phyloP scores from a whole-genome alignment of 2,113 vertebrate species.

The Onychostruthus taczanowskii region DNA sequence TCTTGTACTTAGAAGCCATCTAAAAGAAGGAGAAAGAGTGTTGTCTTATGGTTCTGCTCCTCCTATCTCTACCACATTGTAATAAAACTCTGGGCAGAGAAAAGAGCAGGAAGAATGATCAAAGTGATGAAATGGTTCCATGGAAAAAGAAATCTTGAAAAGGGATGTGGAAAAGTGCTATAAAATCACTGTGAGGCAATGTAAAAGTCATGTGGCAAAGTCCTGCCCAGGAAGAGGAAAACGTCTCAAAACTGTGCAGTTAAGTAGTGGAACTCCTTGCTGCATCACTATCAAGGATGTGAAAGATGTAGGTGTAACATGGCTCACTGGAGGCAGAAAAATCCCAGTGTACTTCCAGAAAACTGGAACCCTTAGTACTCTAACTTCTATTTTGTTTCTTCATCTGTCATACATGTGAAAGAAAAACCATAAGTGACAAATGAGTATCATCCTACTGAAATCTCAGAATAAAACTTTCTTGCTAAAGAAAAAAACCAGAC shows the following conservation, averaged over 20 bases:
- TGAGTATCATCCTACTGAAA: neutral
- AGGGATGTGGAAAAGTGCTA: neutral
- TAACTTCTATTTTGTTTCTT: neutral
- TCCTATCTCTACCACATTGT: neutral
- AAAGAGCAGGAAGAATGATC: neutral
- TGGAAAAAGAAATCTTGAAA: neutral
- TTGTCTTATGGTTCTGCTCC: neutral
- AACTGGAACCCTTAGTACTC: neutral
- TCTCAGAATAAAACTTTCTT: neutral
- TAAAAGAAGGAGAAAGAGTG: neutral
- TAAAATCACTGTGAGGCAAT: neutral
- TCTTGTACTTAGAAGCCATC: neutral
- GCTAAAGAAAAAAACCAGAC: neutral
- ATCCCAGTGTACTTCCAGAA: neutral
- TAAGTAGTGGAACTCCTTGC: neutral
- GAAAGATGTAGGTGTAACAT: neutral
- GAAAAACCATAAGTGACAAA: neutral
- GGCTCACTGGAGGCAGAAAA: neutral
- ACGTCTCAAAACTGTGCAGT: rapidly evolving
- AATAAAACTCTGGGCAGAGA: neutral
- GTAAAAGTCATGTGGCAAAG: neutral
- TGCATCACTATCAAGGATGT: rapidly evolving
- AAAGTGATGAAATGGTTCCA: neutral
- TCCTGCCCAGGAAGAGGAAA: neutral
- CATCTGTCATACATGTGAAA: neutral